Percentiles rank a stretch among this genome's conserved stretches.
Evolutionary conservation across 1,140 invertebrate genomes (phyloP).

Genomic region (Sinella curviseta): DNA sequence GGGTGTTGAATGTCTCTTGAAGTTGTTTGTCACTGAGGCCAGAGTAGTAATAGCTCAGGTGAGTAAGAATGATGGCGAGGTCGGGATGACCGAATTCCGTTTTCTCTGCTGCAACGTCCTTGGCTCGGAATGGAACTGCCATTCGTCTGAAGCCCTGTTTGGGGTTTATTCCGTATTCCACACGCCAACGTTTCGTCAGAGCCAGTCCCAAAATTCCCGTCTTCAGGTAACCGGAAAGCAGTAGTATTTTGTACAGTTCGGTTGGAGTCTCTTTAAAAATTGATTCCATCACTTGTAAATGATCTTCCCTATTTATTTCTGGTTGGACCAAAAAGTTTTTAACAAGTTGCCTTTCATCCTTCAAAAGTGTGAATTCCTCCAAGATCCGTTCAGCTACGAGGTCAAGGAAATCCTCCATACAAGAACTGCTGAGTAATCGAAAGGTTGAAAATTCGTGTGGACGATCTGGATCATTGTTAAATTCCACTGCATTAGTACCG

Average conservation of each 20-base stretch:
- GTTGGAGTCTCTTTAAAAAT: not conserved
- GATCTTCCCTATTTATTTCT: not conserved
- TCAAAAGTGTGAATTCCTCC: not conserved
- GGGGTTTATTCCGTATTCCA: constrained; percentile 40
- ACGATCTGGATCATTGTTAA: not conserved
- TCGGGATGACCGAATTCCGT: constrained; percentile 45
- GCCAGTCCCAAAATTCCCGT: constrained; percentile 22
- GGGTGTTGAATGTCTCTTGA: not conserved
- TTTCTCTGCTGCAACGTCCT: constrained; percentile 41
- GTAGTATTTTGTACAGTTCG: not conserved
- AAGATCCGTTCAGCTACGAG: not conserved
- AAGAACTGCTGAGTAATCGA: not conserved
- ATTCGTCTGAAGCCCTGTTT: constrained; percentile 28
- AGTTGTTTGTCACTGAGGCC: constrained; percentile 19
- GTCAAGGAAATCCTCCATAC: not conserved
- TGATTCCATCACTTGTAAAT: not conserved
- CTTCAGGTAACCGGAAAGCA: constrained; percentile 6
- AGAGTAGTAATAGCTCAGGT: constrained; percentile 34
- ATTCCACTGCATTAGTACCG: not conserved
- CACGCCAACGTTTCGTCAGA: constrained; percentile 38
- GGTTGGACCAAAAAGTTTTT: constrained; percentile 23
- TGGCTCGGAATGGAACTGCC: constrained; percentile 44
- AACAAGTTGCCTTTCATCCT: not conserved
- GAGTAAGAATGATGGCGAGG: constrained; percentile 32
- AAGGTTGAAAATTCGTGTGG: constrained; percentile 19